These are phyloP conservation scores for Drosophila hawaiiensis DNA, from an alignment of 2,888 invertebrate genomes.

Conservation along the genomic window DNA sequence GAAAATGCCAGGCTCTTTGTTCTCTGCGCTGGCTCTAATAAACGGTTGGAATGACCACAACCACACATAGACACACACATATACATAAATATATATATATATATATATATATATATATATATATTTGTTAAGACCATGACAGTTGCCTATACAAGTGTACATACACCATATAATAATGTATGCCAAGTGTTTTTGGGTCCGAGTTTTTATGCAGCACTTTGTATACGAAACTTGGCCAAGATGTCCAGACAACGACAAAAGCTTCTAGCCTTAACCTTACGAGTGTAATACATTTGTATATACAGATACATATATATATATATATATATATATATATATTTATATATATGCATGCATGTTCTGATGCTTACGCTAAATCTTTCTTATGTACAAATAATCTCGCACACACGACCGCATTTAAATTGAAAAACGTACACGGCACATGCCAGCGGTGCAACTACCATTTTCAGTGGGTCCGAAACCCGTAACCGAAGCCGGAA, in stretches of 20 bases:
- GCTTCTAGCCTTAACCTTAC: conserved; percentile 21
- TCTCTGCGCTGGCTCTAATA: conserved; percentile 59
- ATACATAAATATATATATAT: not conserved
- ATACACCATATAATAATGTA: conserved; percentile 42
- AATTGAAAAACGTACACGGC: conserved; percentile 77
- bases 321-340: not conserved
- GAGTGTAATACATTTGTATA: not conserved
- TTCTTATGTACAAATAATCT: conserved; percentile 80
- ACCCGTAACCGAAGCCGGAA: conserved; percentile 37
- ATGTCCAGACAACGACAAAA: conserved; percentile 36
- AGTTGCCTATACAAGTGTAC: conserved; percentile 35
- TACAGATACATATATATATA: not conserved
- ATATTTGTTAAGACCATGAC: not conserved
- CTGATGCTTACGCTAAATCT: conserved; percentile 74
- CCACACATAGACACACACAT: conserved; percentile 15
- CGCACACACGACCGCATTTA: conserved; percentile 81
- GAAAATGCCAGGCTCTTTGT: conserved; percentile 65
- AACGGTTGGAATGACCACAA: conserved; percentile 59
- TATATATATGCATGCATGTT: not conserved
- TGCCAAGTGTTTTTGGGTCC: conserved; percentile 51
- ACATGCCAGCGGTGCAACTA: conserved; percentile 47
- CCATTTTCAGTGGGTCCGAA: conserved; percentile 36
- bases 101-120: not conserved
- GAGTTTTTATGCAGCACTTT: conserved; percentile 59
- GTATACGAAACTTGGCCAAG: conserved; percentile 42